A percentile compares a stretch with the other conserved stretches of the same genome.
phyloP scores from a whole-genome alignment of 2,113 vertebrate species.

The Podiceps cristatus region DNA sequence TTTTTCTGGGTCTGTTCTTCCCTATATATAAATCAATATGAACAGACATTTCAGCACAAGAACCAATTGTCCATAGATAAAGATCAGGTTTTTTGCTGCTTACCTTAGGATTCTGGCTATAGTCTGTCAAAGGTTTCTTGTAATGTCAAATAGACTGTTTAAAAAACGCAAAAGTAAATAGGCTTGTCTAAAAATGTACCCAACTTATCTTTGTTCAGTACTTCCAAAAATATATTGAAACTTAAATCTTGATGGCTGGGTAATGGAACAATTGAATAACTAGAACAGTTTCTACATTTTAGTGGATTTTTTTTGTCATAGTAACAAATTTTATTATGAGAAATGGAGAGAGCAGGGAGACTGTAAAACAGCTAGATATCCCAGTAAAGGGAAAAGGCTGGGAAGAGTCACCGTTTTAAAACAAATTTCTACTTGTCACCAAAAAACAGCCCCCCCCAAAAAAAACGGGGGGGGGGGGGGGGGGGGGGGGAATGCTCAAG shows the following conservation, averaged over 20 bases:
- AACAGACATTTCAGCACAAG: background rate
- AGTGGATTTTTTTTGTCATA: background rate
- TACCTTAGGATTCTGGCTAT: background rate
- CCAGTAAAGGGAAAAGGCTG: background rate
- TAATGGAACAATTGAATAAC: conserved; percentile 19
- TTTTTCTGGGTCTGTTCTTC: background rate
- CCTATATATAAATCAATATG: background rate
- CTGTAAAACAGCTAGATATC: background rate
- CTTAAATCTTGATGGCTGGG: conserved; percentile 10
- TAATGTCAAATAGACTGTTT: background rate
- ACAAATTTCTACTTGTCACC: background rate
- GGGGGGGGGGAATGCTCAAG: background rate
- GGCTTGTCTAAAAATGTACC: conserved; percentile 25
- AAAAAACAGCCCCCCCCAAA: too few relatives aligned
- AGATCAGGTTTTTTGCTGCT: background rate
- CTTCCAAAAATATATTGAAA: conserved; percentile 27
- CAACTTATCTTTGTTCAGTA: background rate
- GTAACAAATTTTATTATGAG: conserved; percentile 15
- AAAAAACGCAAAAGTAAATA: background rate
- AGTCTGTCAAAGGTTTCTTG: background rate
- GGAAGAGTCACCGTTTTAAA: background rate
- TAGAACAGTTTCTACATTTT: background rate
- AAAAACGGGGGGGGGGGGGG: too few relatives aligned
- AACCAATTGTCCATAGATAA: background rate
- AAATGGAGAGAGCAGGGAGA: background rate